Evolutionary conservation across 2,888 invertebrate species (phyloP), one percentile per base, ranked within the genome.

Genomic region (Pedicia rivosa): DNA sequence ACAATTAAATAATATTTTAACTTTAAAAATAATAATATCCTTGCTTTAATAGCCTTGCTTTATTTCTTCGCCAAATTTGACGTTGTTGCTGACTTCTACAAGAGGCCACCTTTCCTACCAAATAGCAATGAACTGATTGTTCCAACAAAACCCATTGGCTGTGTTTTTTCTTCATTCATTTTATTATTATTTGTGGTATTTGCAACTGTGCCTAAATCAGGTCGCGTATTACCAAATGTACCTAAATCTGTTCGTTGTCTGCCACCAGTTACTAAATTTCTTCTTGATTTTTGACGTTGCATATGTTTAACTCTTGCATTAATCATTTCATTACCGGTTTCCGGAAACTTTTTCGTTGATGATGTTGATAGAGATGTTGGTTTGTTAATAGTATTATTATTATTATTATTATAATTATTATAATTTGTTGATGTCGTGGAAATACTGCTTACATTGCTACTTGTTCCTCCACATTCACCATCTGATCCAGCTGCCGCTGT

Each of bases 61-160:
- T n/a, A n/a, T n/a, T n/a, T n/a, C n/a, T n/a, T n/a, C n/a, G n/a
- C n/a, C n/a, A n/a, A n/a, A n/a, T n/a, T n/a, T n/a, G n/a, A n/a
- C n/a, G n/a, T n/a, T n/a, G n/a, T n/a, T n/a, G n/a, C n/a, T n/a
- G n/a, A n/a, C n/a, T n/a, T n/a, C 60, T 74, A 78, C 50, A 84
- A 70, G 48, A 84, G 67, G 36, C 86, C 87, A 36, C 87, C 87
- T 53, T 87, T 87, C 43, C 87, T 68, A 24, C 86, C 86, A 59
- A 87, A 87, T 35, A 86, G 64, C 49, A 83, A 63, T 41, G 79
- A 74, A 61, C 81, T 80, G 44, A 83, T 72, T 30, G 81, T 80
- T 39, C 84, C 84, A 24, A 84, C 67, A 36, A 76, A 67, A 6
- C 67, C 58, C 33, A 46, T 38, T 12, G 45, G 41, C 32, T 45